Percentiles rank a stretch among this genome's conserved stretches.
Conservation (phyloP, 2,113 vertebrate genomes). For the Xenopus laevis region DNA sequence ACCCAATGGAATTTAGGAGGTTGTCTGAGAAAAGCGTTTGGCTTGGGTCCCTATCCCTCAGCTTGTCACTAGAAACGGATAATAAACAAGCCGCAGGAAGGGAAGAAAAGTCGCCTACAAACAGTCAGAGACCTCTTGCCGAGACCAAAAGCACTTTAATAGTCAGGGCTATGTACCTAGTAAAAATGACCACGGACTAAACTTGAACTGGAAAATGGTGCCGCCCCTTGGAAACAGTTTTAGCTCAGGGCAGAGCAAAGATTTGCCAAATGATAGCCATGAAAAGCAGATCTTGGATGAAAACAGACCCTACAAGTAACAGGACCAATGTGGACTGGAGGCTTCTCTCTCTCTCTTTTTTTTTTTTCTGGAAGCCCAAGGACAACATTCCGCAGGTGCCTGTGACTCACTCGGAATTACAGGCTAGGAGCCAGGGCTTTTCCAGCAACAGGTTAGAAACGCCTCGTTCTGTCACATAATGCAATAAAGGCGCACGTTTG, state of each 20-base stretch:
- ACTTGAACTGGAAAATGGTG: slow-evolving; percentile 14
- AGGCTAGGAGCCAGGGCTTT: slow-evolving; percentile 34
- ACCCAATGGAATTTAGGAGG: slow-evolving; percentile 29
- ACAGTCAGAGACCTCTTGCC: slow-evolving; percentile 40
- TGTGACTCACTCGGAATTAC: slow-evolving; percentile 37
- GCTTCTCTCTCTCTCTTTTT: no score
- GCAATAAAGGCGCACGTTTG: slow-evolving; percentile 27
- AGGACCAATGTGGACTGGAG: slow-evolving; percentile 4
- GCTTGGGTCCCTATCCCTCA: slow-evolving; percentile 31
- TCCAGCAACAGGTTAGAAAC: slow-evolving; percentile 41
- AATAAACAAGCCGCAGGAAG: slow-evolving; percentile 45
- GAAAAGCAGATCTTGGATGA: slow-evolving; percentile 9
- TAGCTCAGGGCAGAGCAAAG: neutral
- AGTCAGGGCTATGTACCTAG: slow-evolving; percentile 12
- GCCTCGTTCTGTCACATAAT: slow-evolving; percentile 29
- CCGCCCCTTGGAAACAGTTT: neutral
- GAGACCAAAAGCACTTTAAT: slow-evolving; percentile 36
- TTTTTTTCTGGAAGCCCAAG: neutral
- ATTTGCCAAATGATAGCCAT: slow-evolving; percentile 20
- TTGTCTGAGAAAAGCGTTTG: slow-evolving; percentile 38
- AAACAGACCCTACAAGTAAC: neutral
- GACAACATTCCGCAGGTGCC: slow-evolving; percentile 38
- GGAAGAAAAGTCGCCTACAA: slow-evolving; percentile 35
- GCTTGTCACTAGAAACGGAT: slow-evolving; percentile 40
- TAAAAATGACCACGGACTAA: slow-evolving; percentile 15